A percentile compares a stretch with the other conserved stretches of the same genome.
Evolutionary conservation across 2,113 vertebrate genomes (phyloP).

Genomic region (Pseudorasbora parva): DNA sequence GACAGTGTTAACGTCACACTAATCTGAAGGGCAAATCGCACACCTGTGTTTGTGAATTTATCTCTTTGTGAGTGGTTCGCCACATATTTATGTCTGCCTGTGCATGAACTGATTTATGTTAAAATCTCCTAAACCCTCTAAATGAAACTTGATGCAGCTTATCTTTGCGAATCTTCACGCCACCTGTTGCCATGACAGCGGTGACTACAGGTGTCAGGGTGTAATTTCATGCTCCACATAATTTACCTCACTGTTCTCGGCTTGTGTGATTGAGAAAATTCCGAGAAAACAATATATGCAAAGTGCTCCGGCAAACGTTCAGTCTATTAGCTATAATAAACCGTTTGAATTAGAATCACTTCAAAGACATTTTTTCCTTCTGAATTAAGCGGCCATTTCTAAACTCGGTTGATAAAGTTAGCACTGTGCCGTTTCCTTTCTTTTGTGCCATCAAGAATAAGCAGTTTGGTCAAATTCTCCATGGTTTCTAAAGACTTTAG

Average conservation of each 20-base stretch:
- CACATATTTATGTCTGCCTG: slow-evolving; percentile 3
- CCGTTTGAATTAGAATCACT: not conserved
- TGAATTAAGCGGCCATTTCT: not conserved
- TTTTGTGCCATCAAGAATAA: not conserved
- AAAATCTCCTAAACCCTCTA: not conserved
- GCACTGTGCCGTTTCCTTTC: not conserved
- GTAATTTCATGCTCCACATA: slow-evolving; percentile 47
- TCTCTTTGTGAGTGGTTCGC: slow-evolving; percentile 4
- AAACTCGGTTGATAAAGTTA: slow-evolving; percentile 5
- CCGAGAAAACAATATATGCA: slow-evolving; percentile 8
- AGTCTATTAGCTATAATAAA: not conserved
- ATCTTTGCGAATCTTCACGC: slow-evolving; percentile 41
- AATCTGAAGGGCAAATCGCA: not conserved
- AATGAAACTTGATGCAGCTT: slow-evolving; percentile 33
- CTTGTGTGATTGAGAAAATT: slow-evolving; percentile 43
- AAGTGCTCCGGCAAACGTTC: not conserved
- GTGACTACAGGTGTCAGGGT: slow-evolving; percentile 39
- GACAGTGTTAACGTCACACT: not conserved
- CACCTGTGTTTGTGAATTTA: slow-evolving; percentile 16
- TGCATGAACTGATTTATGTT: slow-evolving; percentile 24
- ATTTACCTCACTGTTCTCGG: slow-evolving; percentile 45
- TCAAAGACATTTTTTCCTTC: not conserved
- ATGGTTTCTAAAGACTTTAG: slow-evolving; percentile 28
- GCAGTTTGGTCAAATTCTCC: slow-evolving; percentile 10
- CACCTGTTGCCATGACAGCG: slow-evolving; percentile 57